Evolutionary conservation across 2,113 vertebrate species (phyloP).

Genomic region (Prochilodus magdalenae): DNA sequence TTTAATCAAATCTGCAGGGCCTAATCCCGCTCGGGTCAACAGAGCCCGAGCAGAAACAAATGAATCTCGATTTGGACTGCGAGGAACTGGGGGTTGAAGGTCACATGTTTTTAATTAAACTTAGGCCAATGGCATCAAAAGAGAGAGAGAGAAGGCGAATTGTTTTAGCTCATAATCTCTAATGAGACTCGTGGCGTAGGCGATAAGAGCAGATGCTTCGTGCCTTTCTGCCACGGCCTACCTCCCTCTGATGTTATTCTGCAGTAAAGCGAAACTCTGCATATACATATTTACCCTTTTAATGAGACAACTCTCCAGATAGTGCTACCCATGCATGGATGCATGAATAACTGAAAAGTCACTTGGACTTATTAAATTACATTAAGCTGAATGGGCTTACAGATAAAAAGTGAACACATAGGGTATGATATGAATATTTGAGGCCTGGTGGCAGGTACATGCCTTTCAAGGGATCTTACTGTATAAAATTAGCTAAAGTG

Average conservation of each 20-base stretch:
- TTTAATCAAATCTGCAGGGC: constrained; percentile 47
- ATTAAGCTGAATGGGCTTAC: background rate
- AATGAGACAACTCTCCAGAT: constrained; percentile 36
- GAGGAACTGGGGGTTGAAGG: constrained; percentile 32
- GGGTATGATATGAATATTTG: background rate
- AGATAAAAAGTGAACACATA: background rate
- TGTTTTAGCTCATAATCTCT: constrained; percentile 57
- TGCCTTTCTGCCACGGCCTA: constrained; percentile 30
- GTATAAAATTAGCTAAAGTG: constrained; percentile 22
- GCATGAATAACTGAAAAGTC: constrained; percentile 13
- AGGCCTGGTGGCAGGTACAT: background rate
- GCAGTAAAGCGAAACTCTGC: constrained; percentile 32
- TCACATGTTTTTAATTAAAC: constrained; percentile 53
- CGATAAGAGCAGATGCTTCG: constrained; percentile 54
- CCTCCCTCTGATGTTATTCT: constrained; percentile 23
- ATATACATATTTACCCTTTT: constrained; percentile 33
- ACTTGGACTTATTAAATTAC: constrained; percentile 22
- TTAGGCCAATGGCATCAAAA: constrained; percentile 37
- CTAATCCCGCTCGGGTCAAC: constrained; percentile 35
- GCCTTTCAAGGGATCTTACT: background rate
- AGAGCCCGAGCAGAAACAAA: constrained; percentile 26
- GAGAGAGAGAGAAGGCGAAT: constrained; percentile 13
- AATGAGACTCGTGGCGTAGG: constrained; percentile 48
- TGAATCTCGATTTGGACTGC: constrained; percentile 9
- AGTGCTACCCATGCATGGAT: constrained; percentile 29